Evolutionary conservation across 2,113 vertebrate genomes (phyloP), one percentile per base, ranked within the genome.

Genomic region (Pelecanoides urinatrix): DNA sequence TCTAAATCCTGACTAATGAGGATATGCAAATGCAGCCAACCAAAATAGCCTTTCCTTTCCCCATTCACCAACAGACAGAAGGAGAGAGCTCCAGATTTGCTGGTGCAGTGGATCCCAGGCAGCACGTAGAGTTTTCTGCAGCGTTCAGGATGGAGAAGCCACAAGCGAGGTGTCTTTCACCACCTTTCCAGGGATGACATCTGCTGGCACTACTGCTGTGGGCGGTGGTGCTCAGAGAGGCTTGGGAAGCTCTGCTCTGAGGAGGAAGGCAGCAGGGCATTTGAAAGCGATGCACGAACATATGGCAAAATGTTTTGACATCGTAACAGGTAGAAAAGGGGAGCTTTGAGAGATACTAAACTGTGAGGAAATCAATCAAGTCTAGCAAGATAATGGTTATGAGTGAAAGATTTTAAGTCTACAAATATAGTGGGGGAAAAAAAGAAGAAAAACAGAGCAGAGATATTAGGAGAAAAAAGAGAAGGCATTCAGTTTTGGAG

Each of bases 241-340:
- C 29, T 90, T 58, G 66, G 71, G 67, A 90, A 84, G 56, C 65
- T 95, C 44, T 78, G 42, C 72, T 92, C 4, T 52, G 16, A 80
- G 38, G 19, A 87, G 68, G 52, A 58, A 89, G 47, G 70, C 59
- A 91, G 50, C 7, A 5, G 26, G 25, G 30, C 65, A 95, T 91
- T 49, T 81, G 56, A 89, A 86, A 84, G 52, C 0, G 0, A 63
- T 58, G 77, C 47, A 44, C 0, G 23, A 96, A 61, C n/a, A 63
- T 75, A 52, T 34, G 32, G 93, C 80, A 96, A 95, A 96, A 96
- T 89, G 73, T 96, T 97, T 96, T 96, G 94, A 96, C 91, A 87
- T 78, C 63, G 61, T 87, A 55, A 44, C 52, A 49, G 47, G 45
- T 65, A 78, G 86, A 89, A 89, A 86, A 92, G 58, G 34, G 11